Conservation (phyloP, 1,140 invertebrate genomes). For the Orchestia grillus region DNA sequence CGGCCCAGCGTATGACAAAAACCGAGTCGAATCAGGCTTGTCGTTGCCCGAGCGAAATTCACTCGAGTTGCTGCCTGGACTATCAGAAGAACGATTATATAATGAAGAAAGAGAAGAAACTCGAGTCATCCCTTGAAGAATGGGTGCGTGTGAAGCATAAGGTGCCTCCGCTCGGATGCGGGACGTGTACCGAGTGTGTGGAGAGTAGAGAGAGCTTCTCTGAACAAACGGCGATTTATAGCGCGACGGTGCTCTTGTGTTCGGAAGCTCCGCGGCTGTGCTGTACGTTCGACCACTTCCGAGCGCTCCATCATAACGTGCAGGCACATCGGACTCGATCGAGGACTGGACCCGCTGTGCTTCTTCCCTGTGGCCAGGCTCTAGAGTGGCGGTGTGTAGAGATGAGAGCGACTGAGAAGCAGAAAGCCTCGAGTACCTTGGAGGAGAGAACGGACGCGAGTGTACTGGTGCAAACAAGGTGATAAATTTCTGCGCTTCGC, state of each 20-base stretch:
- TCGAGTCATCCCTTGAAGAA: neutral
- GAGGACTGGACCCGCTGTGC: neutral
- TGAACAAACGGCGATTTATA: slow-evolving; percentile 3
- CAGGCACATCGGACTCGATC: no score
- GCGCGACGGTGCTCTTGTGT: neutral
- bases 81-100: neutral
- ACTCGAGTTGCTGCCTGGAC: neutral
- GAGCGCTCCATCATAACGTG: no score
- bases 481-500: neutral
- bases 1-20: neutral
- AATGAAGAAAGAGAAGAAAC: neutral
- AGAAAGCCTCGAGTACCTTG: neutral
- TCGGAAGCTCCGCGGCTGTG: neutral
- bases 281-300: neutral
- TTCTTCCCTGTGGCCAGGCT: neutral
- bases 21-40: neutral
- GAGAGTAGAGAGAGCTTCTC: neutral
- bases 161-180: neutral
- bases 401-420: neutral
- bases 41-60: neutral
- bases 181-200: neutral
- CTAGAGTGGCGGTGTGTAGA: neutral
- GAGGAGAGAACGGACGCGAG: neutral
- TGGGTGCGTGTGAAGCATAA: neutral
- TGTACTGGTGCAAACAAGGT: neutral